Evolutionary conservation across 35 echinoderm and acorn worm species (phyloP).

Genomic region (Ophiothrix spiculata): DNA sequence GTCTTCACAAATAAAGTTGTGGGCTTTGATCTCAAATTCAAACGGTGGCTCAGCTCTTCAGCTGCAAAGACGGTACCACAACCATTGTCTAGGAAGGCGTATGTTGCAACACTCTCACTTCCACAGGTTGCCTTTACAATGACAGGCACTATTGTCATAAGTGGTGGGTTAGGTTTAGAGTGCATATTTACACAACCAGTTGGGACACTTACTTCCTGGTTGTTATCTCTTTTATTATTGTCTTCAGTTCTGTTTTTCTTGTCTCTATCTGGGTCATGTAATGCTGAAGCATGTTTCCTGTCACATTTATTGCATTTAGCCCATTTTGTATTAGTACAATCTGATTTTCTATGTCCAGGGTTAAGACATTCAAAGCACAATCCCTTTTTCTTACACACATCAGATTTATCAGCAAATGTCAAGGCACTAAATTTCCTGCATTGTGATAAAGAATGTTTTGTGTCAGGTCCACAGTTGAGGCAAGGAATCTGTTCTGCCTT

Average conservation of each 20-base stretch:
- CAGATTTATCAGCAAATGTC: not conserved
- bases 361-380: conserved; percentile 9
- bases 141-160: conserved; percentile 11
- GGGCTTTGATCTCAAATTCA: not conserved
- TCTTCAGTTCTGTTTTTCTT: not conserved
- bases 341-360: not conserved
- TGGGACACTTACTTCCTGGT: not conserved
- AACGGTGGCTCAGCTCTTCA: not conserved
- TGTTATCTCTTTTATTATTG: not conserved
- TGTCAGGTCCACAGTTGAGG: not conserved
- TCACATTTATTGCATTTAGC: conserved; percentile 5
- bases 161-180: not conserved
- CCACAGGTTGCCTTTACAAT: not conserved
- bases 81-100: conserved; percentile 17
- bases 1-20: not conserved
- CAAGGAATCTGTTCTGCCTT: not conserved
- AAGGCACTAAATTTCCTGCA: not conserved
- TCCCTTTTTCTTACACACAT: not conserved
- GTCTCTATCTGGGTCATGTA: not conserved
- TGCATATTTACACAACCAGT: not conserved
- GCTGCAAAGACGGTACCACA: not conserved
- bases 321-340: not conserved
- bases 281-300: not conserved
- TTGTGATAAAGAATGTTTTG: not conserved
- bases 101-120: not conserved